Conservation (phyloP, 2,113 vertebrate genomes). For the Tympanuchus pallidicinctus region DNA sequence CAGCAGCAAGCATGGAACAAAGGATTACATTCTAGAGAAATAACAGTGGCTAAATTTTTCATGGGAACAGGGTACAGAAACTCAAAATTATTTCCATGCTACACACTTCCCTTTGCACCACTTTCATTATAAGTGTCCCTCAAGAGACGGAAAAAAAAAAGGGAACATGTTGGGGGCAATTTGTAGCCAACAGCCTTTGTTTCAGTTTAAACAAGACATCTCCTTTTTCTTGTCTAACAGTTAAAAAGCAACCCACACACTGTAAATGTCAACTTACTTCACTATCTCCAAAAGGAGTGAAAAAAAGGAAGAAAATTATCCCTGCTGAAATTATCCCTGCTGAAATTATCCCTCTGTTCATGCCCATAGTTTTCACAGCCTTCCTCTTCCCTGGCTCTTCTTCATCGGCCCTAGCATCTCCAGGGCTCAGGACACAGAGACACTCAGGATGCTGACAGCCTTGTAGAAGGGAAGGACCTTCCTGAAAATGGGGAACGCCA, state of each 20-base stretch:
- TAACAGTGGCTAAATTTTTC: background rate
- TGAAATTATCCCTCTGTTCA: background rate
- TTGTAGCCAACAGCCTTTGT: background rate
- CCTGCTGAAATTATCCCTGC: background rate
- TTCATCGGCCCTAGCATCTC: accelerated
- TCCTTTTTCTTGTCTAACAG: background rate
- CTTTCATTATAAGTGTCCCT: background rate
- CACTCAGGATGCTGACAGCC: background rate
- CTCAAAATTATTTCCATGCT: background rate
- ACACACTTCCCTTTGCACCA: background rate
- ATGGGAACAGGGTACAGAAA: background rate
- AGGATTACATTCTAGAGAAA: background rate
- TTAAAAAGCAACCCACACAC: background rate
- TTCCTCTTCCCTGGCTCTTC: background rate
- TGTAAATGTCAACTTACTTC: background rate
- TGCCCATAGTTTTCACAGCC: background rate
- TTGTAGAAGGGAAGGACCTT: background rate
- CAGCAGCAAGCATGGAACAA: background rate
- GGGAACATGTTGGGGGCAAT: background rate
- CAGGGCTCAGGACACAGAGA: accelerated
- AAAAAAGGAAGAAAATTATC: too few species aligned
- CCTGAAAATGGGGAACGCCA: background rate
- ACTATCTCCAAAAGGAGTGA: background rate
- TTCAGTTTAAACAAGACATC: background rate
- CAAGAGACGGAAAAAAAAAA: background rate